Percentiles rank a stretch among this genome's conserved stretches.
Evolutionary conservation across 2,797 vertebrate species (phyloP).

Genomic region (Pseudopleuronectes americanus): DNA sequence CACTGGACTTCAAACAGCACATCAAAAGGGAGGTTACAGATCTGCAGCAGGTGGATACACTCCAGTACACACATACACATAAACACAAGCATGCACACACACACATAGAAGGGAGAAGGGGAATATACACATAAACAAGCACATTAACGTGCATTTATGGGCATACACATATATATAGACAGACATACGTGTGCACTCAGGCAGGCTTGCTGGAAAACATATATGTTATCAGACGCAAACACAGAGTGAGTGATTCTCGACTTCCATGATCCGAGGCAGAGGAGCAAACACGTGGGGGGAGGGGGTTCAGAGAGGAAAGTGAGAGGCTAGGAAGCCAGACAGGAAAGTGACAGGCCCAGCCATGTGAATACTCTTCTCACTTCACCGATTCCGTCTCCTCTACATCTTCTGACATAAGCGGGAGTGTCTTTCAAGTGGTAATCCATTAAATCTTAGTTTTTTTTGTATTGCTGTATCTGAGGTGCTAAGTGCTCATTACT

Average conservation of each 20-base stretch:
- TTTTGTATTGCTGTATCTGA: conserved; percentile 5
- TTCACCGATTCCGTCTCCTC: conserved; percentile 40
- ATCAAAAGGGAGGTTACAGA: too few relatives aligned
- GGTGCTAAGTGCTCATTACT: conserved; percentile 55
- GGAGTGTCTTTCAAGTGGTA: conserved; percentile 48
- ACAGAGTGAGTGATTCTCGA: conserved; percentile 19
- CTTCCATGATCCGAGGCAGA: conserved; percentile 34
- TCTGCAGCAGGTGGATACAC: too few relatives aligned
- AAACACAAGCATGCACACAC: not conserved
- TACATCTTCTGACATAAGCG: conserved; percentile 34
- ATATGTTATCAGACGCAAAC: conserved; percentile 12
- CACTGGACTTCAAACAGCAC: too few relatives aligned
- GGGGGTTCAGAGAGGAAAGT: conserved; percentile 15
- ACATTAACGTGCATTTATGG: conserved; percentile 1
- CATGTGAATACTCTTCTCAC: conserved; percentile 50
- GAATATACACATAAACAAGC: conserved; percentile 1
- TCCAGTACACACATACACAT: not conserved
- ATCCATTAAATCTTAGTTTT: conserved; percentile 16
- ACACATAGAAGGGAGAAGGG: not conserved
- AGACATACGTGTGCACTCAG: not conserved
- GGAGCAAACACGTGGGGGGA: not conserved
- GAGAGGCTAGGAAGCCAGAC: conserved; percentile 42
- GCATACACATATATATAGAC: conserved; percentile 3
- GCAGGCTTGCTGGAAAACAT: conserved; percentile 5
- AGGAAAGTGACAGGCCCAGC: conserved; percentile 56